Evolutionary conservation across 2,113 vertebrate species (phyloP), one percentile per base, ranked within the genome.

Genomic region (Mobula hypostoma): DNA sequence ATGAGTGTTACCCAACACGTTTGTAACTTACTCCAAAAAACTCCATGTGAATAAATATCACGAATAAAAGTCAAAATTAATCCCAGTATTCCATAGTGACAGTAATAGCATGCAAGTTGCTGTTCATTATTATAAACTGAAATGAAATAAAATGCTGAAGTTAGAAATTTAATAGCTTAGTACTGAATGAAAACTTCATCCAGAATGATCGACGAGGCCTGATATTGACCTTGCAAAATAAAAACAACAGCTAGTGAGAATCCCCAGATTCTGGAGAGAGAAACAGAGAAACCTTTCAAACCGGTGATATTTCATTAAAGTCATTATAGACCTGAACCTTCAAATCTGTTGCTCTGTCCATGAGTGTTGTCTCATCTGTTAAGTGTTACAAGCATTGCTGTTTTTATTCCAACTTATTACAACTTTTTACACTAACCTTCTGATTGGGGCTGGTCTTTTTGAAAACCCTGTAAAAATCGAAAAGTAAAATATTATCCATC

Each of bases 371-470:
- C 72, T 74, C 1, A 21, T 19, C 72, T 70, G 19, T 24, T 74
- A 19, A 74, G 19, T 19, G 7, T 74, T 3, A 27, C 21, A 2
- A 66, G 72, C 15, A 74, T 21, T 74, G 72, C 19, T 74, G 15
- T 21, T 74, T 74, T 21, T 5, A 74, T 0, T 19, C 5, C 19
- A 19, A 1, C 24, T 24, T 36, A 36, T 74, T 74, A 74, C 72
- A 74, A 15, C 72, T 24, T 80, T 40, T 40, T 2, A 80, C 78
- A 70, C 97, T 96, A 96, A 98, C 98, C 96, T 97, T 97, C 95
- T 95, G 96, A 94, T 97, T 97, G 95, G 95, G 95, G 90, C 97
- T 97, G 95, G 97, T 98, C 97, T 99, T 98, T 97, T 98, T 99
- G 95, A 97, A 98, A 94, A 98, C 96, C 95, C 98, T 99, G 95